Evolutionary conservation across 2,888 invertebrate genomes (phyloP), one percentile per base, ranked within the genome.

Genomic region (Xylota segnis): DNA sequence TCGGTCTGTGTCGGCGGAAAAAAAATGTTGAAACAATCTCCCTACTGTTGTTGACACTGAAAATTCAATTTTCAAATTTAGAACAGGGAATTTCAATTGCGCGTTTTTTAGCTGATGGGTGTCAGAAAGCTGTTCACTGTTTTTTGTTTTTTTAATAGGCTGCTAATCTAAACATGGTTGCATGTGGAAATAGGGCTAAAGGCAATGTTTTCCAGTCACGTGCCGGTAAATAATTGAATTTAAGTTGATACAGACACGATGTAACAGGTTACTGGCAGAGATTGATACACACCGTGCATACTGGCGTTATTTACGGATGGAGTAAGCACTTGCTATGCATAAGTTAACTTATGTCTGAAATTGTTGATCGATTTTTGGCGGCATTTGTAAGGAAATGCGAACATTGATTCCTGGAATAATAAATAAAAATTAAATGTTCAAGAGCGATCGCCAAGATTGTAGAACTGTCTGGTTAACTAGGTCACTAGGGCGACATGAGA

Each of bases 41-140:
- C n/a, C 14, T 54, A 27, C 50, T 66, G n/a, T 14, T 61, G 54
- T 34, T 83, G 83, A 77, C 72, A 72, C 18, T 70, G 83, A 56
- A 83, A 72, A 72, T 75, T 68, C 66, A 72, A 77, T 83, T 77
- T 72, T 66, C n/a, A 34, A 52, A 59, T 66, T 59, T 32, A 34
- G 52, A 59, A 52, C 65, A 65, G 65, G 27, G 52, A 71, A 83
- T 76, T 76, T 83, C 77, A 77, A 83, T 72, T 77, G 50, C 12
- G 32, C 45, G 0, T 32, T 23, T 23, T n/a, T 18, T 4, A 18
- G 58, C 10, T n/a, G 29, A 34, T 9, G 27, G 27, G 6, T 70
- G 56, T 9, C 29, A 54, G 68, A 12, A n/a, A 18, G 32, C 10
- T 56, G 70, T 43, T 12, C 16, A n/a, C 27, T 40, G n/a, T n/a